Conservation (phyloP, 1,140 invertebrate genomes). For the Drosophila malerkotliana region DNA sequence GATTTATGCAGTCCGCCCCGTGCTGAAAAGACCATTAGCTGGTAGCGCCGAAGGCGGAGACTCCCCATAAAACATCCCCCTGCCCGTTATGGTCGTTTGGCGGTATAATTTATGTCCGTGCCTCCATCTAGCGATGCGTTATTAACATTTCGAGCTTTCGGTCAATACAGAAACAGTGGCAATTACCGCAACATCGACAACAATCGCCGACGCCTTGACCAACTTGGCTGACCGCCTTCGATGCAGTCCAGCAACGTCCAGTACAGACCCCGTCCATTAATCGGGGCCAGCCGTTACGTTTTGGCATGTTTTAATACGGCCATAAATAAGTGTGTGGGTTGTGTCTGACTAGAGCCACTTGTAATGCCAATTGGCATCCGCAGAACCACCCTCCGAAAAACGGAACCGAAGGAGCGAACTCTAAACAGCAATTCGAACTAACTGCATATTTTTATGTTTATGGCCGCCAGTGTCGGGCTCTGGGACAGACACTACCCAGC, state of each 20-base stretch:
- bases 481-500: neutral
- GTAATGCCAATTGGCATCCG: slow-evolving; percentile 55
- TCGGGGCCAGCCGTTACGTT: slow-evolving; percentile 58
- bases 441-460: slow-evolving; percentile 48
- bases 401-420: slow-evolving; percentile 4
- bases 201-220: slow-evolving; percentile 59
- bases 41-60: slow-evolving; percentile 45
- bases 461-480: slow-evolving; percentile 10
- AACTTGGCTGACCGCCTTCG: slow-evolving; percentile 38
- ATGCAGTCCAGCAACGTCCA: slow-evolving; percentile 22
- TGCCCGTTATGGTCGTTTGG: slow-evolving; percentile 36
- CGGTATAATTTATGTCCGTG: slow-evolving; percentile 65
- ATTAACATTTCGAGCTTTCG: slow-evolving; percentile 48
- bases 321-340: slow-evolving; percentile 74
- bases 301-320: slow-evolving; percentile 70
- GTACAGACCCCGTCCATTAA: slow-evolving; percentile 40
- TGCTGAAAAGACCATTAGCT: slow-evolving; percentile 62
- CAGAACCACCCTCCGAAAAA: neutral
- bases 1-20: slow-evolving; percentile 62
- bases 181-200: slow-evolving; percentile 73
- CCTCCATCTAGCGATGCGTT: slow-evolving; percentile 40
- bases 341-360: slow-evolving; percentile 41
- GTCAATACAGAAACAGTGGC: slow-evolving; percentile 45
- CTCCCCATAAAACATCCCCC: slow-evolving; percentile 63
- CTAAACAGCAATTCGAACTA: slow-evolving; percentile 57